Evolutionary conservation across 2,888 invertebrate species (phyloP).

Genomic region (Phortica magna): DNA sequence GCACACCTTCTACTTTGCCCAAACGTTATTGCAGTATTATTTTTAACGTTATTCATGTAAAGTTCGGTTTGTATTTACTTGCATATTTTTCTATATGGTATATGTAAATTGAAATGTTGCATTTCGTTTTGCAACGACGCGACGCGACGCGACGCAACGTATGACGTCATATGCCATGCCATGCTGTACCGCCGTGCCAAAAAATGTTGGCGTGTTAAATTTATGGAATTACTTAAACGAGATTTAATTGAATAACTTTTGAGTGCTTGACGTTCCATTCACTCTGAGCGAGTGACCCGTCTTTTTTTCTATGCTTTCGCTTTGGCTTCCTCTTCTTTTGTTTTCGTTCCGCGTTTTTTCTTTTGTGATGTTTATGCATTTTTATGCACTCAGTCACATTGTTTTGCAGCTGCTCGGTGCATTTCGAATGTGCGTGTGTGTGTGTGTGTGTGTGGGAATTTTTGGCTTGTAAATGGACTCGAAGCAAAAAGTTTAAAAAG

Average conservation of each 20-base stretch:
- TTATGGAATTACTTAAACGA: conserved; percentile 18
- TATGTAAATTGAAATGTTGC: background rate
- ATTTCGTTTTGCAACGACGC: background rate
- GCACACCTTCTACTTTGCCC: too few relatives aligned
- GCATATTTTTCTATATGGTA: background rate
- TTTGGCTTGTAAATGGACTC: too few relatives aligned
- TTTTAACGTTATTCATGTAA: too few relatives aligned
- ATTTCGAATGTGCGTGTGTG: too few relatives aligned
- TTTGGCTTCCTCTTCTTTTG: background rate
- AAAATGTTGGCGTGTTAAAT: background rate
- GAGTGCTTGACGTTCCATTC: background rate
- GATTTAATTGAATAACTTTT: conserved; percentile 27
- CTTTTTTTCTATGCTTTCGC: background rate
- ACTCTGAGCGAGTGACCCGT: background rate
- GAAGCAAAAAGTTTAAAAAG: too few relatives aligned
- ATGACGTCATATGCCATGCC: background rate
- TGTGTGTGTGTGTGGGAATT: too few relatives aligned
- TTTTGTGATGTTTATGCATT: too few relatives aligned
- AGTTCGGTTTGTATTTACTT: too few relatives aligned
- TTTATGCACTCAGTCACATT: too few relatives aligned
- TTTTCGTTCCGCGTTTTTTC: background rate
- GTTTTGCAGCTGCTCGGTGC: too few relatives aligned
- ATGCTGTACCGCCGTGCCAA: background rate
- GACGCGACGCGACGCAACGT: background rate
- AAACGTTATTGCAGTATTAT: too few relatives aligned